Evolutionary conservation across 2,888 invertebrate species (phyloP), one percentile per base, ranked within the genome.

Genomic region (Cerastis rubricosa): DNA sequence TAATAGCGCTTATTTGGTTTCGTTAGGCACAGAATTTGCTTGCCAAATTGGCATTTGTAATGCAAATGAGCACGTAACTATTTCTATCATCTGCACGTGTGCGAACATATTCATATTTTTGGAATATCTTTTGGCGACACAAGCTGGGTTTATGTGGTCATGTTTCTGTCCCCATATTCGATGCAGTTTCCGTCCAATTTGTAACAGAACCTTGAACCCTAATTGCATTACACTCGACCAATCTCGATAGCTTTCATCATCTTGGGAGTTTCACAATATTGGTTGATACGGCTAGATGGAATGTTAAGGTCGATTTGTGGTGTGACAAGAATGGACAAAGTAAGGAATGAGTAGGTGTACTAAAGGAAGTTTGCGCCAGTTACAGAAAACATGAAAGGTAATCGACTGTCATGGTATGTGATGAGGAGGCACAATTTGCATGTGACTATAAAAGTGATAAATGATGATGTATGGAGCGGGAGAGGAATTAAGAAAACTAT

Each of bases 41-140:
- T 80, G 81, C 85, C 78, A 85, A 86, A 74, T 77, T 77, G 76
- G 64, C 87, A 76, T 69, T 83, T 71, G 71, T 71, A 72, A 51
- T 75, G 78, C 68, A 75, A 74, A 64, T 25, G 57, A 49, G 69
- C 45, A 67, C 65, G 45, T 17, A 67, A 63, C 49, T 78, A 78
- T 78, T 87, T 81, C n/a, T 75, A 70, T 78, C 59, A 54, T 65
- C 64, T 59, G 47, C 83, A 82, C 78, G 78, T 85, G 78, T 78
- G 49, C 25, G 51, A 63, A 59, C 57, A 59, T 19, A 61, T 64
- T 71, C 72, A 66, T 78, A 72, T 82, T 82, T 78, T 78, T 69
- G 83, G 78, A 78, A 77, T 69, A 61, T 29, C 11, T 45, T 14
- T 14, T 66, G 45, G 61, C 45, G 25, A 68, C 35, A 70, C 19